Evolutionary conservation across 2,113 vertebrate species (phyloP).

Genomic region (Osmerus eperlanus): DNA sequence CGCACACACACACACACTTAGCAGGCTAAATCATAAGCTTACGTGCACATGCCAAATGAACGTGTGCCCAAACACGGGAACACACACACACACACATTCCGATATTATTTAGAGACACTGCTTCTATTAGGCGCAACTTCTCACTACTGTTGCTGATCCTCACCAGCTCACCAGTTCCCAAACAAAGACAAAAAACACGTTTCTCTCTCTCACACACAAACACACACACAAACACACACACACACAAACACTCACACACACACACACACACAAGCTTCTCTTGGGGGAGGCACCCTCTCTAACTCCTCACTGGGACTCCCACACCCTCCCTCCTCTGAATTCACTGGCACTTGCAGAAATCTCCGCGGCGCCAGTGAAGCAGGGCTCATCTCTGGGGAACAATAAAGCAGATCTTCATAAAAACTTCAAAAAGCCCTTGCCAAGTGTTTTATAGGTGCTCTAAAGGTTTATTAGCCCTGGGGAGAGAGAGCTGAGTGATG

Average conservation of each 20-base stretch:
- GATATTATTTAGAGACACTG: slow-evolving; percentile 17
- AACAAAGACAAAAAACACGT: slow-evolving; percentile 16
- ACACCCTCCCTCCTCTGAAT: slow-evolving; percentile 28
- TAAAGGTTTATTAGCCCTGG: slow-evolving; percentile 77
- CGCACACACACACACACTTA: not conserved
- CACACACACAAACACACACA: not conserved
- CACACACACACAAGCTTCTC: not conserved
- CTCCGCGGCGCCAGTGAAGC: slow-evolving; percentile 77
- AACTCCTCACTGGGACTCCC: no score
- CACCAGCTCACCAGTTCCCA: slow-evolving; percentile 48
- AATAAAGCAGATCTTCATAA: slow-evolving; percentile 84
- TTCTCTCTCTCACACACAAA: not conserved
- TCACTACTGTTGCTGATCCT: not conserved
- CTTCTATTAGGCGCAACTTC: not conserved
- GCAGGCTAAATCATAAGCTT: no score
- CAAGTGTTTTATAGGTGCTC: slow-evolving; percentile 84
- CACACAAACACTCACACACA: not conserved
- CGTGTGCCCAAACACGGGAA: not conserved
- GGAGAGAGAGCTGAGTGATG: slow-evolving; percentile 67
- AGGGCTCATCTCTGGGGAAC: slow-evolving; percentile 80
- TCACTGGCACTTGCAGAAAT: slow-evolving; percentile 78
- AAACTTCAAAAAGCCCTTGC: slow-evolving; percentile 80
- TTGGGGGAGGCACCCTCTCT: no score
- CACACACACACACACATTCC: slow-evolving; percentile 35
- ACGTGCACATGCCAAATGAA: not conserved